phyloP scores from a whole-genome alignment of 2,888 invertebrate genomes.

The Chaetogeoica ovagalla region DNA sequence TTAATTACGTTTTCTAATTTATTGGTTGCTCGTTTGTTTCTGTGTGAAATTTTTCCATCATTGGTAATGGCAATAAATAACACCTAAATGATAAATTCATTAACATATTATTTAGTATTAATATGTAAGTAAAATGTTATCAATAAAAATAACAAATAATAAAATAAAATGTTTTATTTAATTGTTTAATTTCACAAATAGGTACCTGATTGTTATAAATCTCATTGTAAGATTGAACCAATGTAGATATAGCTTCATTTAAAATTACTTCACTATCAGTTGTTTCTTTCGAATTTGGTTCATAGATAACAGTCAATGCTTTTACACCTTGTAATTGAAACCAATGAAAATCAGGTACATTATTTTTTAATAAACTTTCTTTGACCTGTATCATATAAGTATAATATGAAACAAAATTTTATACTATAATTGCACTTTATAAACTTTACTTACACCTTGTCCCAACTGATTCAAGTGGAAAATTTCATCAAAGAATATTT shows the following conservation, averaged over 20 bases:
- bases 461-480: slow-evolving; percentile 8
- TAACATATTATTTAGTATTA: slow-evolving; percentile 17
- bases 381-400: slow-evolving; percentile 56
- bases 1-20: slow-evolving; percentile 3
- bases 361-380: slow-evolving; percentile 63
- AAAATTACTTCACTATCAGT: slow-evolving; percentile 69
- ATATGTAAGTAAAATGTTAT: neutral
- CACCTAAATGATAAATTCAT: slow-evolving; percentile 51
- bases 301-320: slow-evolving; percentile 68
- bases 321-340: slow-evolving; percentile 68
- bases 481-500: slow-evolving; percentile 28
- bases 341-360: slow-evolving; percentile 69
- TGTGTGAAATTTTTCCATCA: slow-evolving; percentile 68
- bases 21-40: slow-evolving; percentile 57
- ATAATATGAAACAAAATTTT: neutral
- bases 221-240: slow-evolving; percentile 64
- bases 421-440: neutral
- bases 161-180: neutral
- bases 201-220: slow-evolving; percentile 61
- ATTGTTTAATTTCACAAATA: slow-evolving; percentile 12
- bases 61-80: slow-evolving; percentile 67
- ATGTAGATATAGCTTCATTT: slow-evolving; percentile 62
- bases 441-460: slow-evolving; percentile 33
- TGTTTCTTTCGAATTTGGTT: slow-evolving; percentile 67
- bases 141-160: neutral